phyloP scores from a whole-genome alignment of 2,888 invertebrate species.

The Microplitis deprimator region DNA sequence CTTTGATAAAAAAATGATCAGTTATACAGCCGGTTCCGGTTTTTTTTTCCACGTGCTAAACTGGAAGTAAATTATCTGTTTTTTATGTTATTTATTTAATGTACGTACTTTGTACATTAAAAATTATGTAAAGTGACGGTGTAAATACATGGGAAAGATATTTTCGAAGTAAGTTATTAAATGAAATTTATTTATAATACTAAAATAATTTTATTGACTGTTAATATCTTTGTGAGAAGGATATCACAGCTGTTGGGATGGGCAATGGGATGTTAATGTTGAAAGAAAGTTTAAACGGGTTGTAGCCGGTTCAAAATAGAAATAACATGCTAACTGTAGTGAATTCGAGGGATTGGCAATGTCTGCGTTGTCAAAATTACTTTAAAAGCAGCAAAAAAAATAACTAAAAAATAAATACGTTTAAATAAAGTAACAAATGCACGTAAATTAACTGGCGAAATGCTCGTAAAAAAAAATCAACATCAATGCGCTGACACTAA shows the following conservation, averaged over 20 bases:
- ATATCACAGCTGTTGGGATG: constrained; percentile 30
- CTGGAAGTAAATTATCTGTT: constrained; percentile 2
- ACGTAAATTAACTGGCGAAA: background rate
- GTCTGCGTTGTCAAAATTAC: constrained; percentile 1
- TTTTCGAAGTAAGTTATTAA: background rate
- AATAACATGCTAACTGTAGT: background rate
- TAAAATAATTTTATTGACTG: constrained; percentile 11
- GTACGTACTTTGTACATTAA: no score
- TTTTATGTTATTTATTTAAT: background rate
- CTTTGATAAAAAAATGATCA: background rate
- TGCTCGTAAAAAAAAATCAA: no score
- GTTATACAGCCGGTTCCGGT: constrained; percentile 32
- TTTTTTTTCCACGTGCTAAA: constrained; percentile 24
- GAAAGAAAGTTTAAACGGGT: constrained; percentile 28
- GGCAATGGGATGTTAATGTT: constrained; percentile 12
- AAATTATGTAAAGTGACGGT: no score
- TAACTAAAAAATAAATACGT: background rate
- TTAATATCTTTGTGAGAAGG: constrained; percentile 15
- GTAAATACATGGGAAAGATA: no score
- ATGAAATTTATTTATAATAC: background rate
- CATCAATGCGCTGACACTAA: no score
- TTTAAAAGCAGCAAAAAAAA: constrained; percentile 11
- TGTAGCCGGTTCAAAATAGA: background rate
- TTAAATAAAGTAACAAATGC: background rate
- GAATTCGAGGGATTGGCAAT: background rate